Conservation (phyloP, 2,113 vertebrate genomes). For the Cranoglanis bouderius region DNA sequence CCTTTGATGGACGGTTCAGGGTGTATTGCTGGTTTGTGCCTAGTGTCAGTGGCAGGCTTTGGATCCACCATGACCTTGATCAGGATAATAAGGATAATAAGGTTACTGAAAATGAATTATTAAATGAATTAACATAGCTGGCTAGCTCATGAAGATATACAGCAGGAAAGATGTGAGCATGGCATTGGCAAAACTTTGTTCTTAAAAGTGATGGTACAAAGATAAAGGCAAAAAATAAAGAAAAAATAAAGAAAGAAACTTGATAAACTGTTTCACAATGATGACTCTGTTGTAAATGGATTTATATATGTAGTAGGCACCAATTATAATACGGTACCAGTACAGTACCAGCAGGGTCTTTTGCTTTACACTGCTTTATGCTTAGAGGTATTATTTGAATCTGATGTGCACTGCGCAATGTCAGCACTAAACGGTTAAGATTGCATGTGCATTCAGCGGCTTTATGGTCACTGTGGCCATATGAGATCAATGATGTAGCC, state of each 20-base stretch:
- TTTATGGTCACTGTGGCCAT: slow-evolving; percentile 61
- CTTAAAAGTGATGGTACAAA: neutral
- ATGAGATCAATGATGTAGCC: slow-evolving; percentile 56
- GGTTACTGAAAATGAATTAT: neutral
- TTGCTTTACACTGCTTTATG: slow-evolving; percentile 9
- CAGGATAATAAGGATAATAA: neutral
- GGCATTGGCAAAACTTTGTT: neutral
- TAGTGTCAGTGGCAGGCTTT: neutral
- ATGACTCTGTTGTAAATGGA: neutral
- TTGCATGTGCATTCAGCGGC: slow-evolving; percentile 45
- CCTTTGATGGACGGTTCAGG: neutral
- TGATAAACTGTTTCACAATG: neutral
- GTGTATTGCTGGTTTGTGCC: neutral
- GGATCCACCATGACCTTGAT: neutral
- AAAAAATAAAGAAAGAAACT: neutral
- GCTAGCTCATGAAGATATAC: neutral
- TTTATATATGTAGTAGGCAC: neutral
- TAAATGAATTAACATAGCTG: neutral
- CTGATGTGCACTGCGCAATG: slow-evolving; percentile 39
- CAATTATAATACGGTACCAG: neutral
- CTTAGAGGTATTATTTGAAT: slow-evolving; percentile 44
- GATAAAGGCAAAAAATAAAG: neutral
- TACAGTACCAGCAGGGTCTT: neutral
- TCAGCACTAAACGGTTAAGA: slow-evolving; percentile 51
- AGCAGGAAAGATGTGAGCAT: neutral